Conservation (phyloP, 2,888 invertebrate genomes). For the Agriotes lineatus region DNA sequence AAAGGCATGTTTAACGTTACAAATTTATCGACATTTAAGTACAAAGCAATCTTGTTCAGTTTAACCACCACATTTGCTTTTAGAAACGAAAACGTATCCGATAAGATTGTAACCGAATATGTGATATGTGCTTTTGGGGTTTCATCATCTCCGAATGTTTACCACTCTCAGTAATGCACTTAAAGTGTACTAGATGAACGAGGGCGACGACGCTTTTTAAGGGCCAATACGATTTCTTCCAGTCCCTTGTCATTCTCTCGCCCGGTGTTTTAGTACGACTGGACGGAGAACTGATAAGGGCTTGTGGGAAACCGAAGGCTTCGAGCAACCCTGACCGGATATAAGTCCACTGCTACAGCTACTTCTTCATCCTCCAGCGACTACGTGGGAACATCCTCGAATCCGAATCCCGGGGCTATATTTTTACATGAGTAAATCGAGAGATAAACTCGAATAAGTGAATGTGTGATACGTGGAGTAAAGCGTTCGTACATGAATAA, state of each 20-base stretch:
- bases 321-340: conserved; percentile 52
- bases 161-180: too few species aligned
- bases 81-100: too few species aligned
- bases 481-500: conserved; percentile 25
- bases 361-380: conserved; percentile 41
- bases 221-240: conserved; percentile 62
- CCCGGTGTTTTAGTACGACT: conserved; percentile 89
- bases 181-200: too few species aligned
- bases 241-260: conserved; percentile 95
- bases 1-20: too few species aligned
- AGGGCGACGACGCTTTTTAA: not conserved
- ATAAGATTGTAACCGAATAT: too few species aligned
- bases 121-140: too few species aligned
- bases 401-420: conserved; percentile 22
- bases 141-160: too few species aligned
- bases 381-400: conserved; percentile 30
- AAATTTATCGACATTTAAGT: too few species aligned
- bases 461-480: not conserved
- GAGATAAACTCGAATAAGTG: conserved; percentile 33
- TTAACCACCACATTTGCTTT: too few species aligned
- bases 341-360: conserved; percentile 10
- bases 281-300: conserved; percentile 99
- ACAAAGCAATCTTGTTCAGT: too few species aligned
- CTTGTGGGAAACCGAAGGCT: conserved; percentile 77
- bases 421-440: conserved; percentile 37